Base-by-base conservation (phyloP, 2,888 invertebrate species). In the Hydrotaea cyrtoneurina region DNA sequence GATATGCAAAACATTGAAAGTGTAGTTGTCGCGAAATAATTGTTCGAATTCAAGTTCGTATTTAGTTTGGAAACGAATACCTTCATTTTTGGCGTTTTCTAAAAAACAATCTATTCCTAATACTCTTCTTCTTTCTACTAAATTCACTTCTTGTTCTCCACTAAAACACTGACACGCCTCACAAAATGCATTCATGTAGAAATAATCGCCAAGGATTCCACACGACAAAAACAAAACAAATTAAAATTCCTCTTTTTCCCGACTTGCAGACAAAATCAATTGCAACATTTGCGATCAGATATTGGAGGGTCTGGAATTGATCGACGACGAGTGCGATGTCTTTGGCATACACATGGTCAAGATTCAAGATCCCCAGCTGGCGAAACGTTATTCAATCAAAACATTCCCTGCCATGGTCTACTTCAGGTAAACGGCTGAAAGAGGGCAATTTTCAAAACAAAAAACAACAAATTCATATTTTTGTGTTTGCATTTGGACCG, bases 301-400 rank as follows among this genome's bases (percentile, higher is more conserved):
- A 87, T 93, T 98, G 82, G 96, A 97, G 89, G 97, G 96, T 81
- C 92, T 98, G 82, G 98, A 98, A 91, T 94, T 96, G 87, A 96
- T 98, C 87, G 98, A 98, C 90, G 97, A 98, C 89, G 97, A 98
- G 92, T 97, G 97, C 89, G 97, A 97, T 90, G 96, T 97, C 0
- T 98, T 96, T 91, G 98, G 98, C 71, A 98, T 98, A 88, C 97
- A 98, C 88, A 95, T 98, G 95, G 98, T 98, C 0, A 96, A 97
- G 91, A 98, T 98, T 89, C 96, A 97, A 92, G 98, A 98, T 93
- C 96, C 97, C 0, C 97, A 97, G 90, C 92, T 98, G 82, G 98
- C 98, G 7, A 98, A 98, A 91, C 94, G 97, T 88, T 98, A 98
- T 93, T 97, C 97, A 83, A 98, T 98, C 85, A 98, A 98, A 92